Evolutionary conservation across 2,888 invertebrate genomes (phyloP).

Genomic region (Horisme vitalbata): DNA sequence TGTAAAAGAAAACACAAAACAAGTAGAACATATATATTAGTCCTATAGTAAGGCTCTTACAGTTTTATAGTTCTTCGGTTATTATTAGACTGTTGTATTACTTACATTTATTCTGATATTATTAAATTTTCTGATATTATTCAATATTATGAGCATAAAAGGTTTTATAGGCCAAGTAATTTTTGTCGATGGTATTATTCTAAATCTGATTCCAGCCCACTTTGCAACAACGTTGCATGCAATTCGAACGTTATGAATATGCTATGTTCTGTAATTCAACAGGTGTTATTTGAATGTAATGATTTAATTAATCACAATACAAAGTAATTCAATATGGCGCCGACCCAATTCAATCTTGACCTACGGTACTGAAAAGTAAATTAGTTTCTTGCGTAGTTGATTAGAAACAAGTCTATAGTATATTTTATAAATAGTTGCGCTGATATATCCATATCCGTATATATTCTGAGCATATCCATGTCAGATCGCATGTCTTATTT

Average conservation of each 20-base stretch:
- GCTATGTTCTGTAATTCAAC: not conserved
- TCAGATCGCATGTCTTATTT: conserved; percentile 5
- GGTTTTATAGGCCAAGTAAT: no score
- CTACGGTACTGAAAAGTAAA: conserved; percentile 1
- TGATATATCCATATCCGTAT: no score
- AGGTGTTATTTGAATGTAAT: conserved; percentile 9
- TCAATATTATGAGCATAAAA: no score
- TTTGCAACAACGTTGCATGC: conserved; percentile 2
- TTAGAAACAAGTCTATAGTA: not conserved
- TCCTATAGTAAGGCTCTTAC: no score
- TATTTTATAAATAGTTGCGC: conserved; percentile 3
- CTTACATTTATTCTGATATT: no score
- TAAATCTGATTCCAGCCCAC: not conserved
- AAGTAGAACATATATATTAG: no score
- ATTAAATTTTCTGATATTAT: no score
- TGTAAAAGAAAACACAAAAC: no score
- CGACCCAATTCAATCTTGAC: conserved; percentile 13
- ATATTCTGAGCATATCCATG: conserved; percentile 1
- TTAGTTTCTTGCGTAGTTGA: not conserved
- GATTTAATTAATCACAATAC: conserved; percentile 3
- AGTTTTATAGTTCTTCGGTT: no score
- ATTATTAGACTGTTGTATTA: no score
- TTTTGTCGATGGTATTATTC: no score
- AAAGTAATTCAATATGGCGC: conserved; percentile 4
- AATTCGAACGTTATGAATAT: not conserved